Percentiles rank a stretch among this genome's conserved stretches.
These are phyloP conservation scores for Neodiprion fabricii DNA, from an alignment of 1,140 invertebrate genomes.

Conservation along the genomic window DNA sequence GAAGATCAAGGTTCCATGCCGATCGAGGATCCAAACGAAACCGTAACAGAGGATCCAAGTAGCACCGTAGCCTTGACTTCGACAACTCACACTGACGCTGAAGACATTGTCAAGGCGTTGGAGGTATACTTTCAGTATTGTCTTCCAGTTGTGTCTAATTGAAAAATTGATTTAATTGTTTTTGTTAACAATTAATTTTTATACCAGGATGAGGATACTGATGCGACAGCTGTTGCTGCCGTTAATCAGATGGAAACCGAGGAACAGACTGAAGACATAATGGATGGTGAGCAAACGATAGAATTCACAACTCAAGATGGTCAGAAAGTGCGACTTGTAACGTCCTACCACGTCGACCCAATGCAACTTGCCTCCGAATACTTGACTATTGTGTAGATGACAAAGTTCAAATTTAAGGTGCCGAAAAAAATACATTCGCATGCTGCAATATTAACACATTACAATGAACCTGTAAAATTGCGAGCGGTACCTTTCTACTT, in stretches of 20 bases:
- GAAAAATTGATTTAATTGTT: not conserved
- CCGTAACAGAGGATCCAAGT: not conserved
- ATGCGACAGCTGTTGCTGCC: constrained; percentile 45
- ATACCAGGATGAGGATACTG: constrained; percentile 47
- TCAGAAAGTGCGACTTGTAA: constrained; percentile 59
- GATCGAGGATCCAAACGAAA: constrained; percentile 21
- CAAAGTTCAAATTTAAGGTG: not conserved
- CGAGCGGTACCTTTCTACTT: not conserved
- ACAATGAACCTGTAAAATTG: constrained; percentile 1
- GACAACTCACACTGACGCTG: constrained; percentile 39
- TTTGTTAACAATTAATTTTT: constrained; percentile 13
- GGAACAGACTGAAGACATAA: constrained; percentile 33
- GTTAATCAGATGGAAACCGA: constrained; percentile 48
- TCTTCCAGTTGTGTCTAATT: not conserved
- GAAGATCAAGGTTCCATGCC: constrained; percentile 33
- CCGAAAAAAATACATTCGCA: not conserved
- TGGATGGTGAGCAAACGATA: constrained; percentile 53
- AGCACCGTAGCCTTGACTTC: constrained; percentile 35
- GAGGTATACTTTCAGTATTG: constrained; percentile 31
- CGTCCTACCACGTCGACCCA: constrained; percentile 57
- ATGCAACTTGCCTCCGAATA: constrained; percentile 58
- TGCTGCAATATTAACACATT: not conserved
- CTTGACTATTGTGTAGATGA: constrained; percentile 54
- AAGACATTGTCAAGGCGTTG: constrained; percentile 48
- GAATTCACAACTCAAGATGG: constrained; percentile 61